Conservation (phyloP, 2,888 invertebrate species). For the Emmelina monodactyla region DNA sequence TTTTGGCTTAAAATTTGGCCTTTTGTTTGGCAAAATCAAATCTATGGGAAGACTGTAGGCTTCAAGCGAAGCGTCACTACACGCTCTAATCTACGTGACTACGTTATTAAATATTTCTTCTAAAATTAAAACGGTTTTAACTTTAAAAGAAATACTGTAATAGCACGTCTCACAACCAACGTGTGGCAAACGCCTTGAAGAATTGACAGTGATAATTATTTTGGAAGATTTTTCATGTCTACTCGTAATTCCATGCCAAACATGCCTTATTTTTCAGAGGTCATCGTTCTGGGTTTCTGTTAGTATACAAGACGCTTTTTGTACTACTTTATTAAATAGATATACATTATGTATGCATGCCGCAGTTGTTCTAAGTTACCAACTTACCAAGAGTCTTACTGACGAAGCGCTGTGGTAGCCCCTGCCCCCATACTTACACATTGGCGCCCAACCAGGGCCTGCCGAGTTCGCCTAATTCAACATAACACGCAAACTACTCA, state of each 20-base stretch:
- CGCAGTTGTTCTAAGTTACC: constrained; percentile 19
- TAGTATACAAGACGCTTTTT: constrained; percentile 27
- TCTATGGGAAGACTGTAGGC: constrained; percentile 47
- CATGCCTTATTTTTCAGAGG: constrained; percentile 27
- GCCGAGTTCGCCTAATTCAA: constrained; percentile 17
- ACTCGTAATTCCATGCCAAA: constrained; percentile 53
- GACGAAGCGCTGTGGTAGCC: too few species aligned
- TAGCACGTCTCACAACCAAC: constrained; percentile 64
- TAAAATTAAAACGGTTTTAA: constrained; percentile 21
- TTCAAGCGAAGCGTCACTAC: constrained; percentile 57
- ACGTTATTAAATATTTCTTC: constrained; percentile 39
- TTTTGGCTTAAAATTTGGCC: constrained; percentile 48
- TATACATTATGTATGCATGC: constrained; percentile 25
- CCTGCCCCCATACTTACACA: constrained; percentile 20
- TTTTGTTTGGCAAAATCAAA: constrained; percentile 43
- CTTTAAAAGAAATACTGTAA: constrained; percentile 36
- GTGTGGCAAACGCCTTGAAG: constrained; percentile 52
- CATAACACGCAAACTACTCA: constrained; percentile 27
- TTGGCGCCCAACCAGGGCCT: constrained; percentile 31
- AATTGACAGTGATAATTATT: constrained; percentile 50
- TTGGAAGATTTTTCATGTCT: constrained; percentile 36
- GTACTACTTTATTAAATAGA: constrained; percentile 22
- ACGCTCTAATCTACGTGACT: constrained; percentile 57
- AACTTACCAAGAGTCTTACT: constrained; percentile 29
- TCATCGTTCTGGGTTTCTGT: constrained; percentile 18